Evolutionary conservation across 1,140 invertebrate genomes (phyloP), one percentile per base, ranked within the genome.

Genomic region (Hyles vespertilio): DNA sequence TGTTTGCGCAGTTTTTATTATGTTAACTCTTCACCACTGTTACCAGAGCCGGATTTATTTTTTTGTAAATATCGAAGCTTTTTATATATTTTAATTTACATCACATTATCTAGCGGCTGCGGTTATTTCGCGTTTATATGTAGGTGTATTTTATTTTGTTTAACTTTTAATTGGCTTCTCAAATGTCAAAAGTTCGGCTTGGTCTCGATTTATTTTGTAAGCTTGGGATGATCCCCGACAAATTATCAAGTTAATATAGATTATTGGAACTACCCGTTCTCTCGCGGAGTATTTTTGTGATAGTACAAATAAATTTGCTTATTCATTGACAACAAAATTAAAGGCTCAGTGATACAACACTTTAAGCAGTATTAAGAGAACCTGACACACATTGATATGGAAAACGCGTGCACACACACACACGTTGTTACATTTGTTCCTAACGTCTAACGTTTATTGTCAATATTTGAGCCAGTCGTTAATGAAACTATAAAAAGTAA

Each of bases 271-370:
- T 56, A 62, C 67, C 57, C 67, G 72, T 72, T 51, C 52, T 61
- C 51, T 69, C 64, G 67, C 69, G 65, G 77, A 70, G 66, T 79
- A 43, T 81, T 83, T 81, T 83, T 81, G 75, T 84, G 77, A 85
- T 85, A 88, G 84, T 88, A 88, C 83, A 88, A 88, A 87, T 84
- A 74, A 74, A 78, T 72, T 73, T 72, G 75, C 72, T 71, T 63
- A 77, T 71, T 56, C 57, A 59, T 61, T 64, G 59, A 61, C 58
- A 70, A 58, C 36, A 46, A 61, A 56, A 61, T 54, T 49, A 49
- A 48, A 45, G n/a, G 55, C 64, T 70, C 64, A 61, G 61, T 67
- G 58, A 59, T 59, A 52, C n/a, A 6, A 67, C 48, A 46, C 52
- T 49, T 65, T 58, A 48, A 63, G 61, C 70, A 79, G 70, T 75